Evolutionary conservation across 2,113 vertebrate genomes (phyloP).

Genomic region (Axis porcinus): DNA sequence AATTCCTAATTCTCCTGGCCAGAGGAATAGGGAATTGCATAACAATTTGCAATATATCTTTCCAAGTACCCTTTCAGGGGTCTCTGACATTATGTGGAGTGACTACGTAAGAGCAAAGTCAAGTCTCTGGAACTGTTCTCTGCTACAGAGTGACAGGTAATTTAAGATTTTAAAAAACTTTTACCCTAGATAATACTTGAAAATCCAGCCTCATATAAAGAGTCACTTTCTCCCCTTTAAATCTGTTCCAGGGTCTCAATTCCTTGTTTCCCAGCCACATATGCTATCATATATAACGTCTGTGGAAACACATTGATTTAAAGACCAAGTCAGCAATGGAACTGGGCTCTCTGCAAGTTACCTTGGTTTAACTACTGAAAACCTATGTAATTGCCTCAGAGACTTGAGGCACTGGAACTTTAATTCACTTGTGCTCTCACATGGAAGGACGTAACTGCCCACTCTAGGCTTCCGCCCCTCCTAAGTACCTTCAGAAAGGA

Average conservation of each 20-base stretch:
- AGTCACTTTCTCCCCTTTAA: conserved; percentile 47
- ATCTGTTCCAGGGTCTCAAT: conserved; percentile 44
- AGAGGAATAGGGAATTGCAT: conserved; percentile 57
- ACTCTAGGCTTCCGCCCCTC: neutral
- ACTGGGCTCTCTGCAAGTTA: conserved; percentile 61
- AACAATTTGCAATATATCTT: conserved; percentile 71
- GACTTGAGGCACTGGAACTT: conserved; percentile 42
- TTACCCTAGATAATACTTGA: conserved; percentile 71
- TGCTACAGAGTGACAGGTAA: conserved; percentile 60
- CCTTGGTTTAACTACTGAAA: conserved; percentile 67
- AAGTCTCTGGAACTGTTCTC: conserved; percentile 44
- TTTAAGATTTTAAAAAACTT: conserved; percentile 68
- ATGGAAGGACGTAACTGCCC: conserved; percentile 33
- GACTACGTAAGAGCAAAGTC: conserved; percentile 24
- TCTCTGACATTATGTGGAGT: conserved; percentile 44
- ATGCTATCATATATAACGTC: conserved; percentile 66
- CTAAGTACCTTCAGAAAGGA: conserved; percentile 53
- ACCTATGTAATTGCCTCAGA: conserved; percentile 67
- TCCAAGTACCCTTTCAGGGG: conserved; percentile 49
- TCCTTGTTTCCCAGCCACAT: conserved; percentile 36
- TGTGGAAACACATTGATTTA: conserved; percentile 57
- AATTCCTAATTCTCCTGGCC: conserved; percentile 63
- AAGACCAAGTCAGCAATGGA: conserved; percentile 50
- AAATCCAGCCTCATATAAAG: conserved; percentile 58
- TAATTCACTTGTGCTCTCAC: conserved; percentile 44